A percentile compares a stretch with the other conserved stretches of the same genome.
These are phyloP conservation scores for Florisuga fusca DNA, from an alignment of 2,797 vertebrate species.

Conservation along the genomic window DNA sequence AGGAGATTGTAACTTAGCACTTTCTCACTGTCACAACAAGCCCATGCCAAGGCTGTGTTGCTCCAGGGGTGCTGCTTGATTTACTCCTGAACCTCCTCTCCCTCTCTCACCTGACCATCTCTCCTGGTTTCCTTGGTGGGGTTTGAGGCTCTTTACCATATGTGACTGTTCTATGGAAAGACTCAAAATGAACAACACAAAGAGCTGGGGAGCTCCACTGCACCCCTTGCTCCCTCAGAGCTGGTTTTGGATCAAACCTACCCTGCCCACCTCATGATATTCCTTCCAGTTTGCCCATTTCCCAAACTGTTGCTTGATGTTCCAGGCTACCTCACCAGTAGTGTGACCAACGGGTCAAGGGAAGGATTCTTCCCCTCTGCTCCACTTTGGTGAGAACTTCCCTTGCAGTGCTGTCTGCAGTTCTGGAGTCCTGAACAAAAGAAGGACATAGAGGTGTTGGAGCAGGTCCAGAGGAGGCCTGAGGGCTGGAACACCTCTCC, in stretches of 20 bases:
- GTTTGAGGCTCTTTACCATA: neutral
- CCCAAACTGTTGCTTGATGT: neutral
- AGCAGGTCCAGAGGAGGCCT: too few relatives aligned
- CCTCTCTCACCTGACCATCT: neutral
- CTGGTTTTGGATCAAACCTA: neutral
- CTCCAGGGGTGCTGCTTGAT: neutral
- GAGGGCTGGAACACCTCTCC: too few relatives aligned
- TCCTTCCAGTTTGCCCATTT: neutral
- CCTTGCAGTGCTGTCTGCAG: too few relatives aligned
- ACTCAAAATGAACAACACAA: neutral
- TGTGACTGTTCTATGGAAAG: fast-evolving
- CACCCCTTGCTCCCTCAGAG: neutral
- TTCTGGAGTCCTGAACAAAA: too few relatives aligned
- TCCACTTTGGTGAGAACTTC: too few relatives aligned
- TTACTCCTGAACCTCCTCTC: neutral
- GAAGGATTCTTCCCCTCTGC: too few relatives aligned
- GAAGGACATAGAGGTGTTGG: too few relatives aligned
- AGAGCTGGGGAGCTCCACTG: neutral
- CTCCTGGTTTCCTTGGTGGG: neutral
- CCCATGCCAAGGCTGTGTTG: neutral
- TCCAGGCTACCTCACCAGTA: neutral
- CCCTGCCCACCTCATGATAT: neutral
- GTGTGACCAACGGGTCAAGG: too few relatives aligned
- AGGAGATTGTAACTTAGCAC: neutral
- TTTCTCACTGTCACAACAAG: neutral